Conservation (phyloP, 1,140 invertebrate species). For the Zaprionus davidi region DNA sequence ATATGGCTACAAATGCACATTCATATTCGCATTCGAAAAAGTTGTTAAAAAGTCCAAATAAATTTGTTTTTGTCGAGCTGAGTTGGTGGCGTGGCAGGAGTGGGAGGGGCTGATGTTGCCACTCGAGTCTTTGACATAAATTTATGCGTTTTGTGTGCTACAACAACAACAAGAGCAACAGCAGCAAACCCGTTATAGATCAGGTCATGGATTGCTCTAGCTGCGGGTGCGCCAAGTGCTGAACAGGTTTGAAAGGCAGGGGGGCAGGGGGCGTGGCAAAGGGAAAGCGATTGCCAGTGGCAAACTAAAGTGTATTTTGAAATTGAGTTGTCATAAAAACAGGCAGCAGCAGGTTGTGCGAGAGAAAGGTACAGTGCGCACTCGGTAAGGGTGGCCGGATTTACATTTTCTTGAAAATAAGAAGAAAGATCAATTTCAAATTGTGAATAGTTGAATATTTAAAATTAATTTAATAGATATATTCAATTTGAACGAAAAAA, state of each 20-base stretch:
- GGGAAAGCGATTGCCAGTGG: conserved; percentile 49
- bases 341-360: conserved; percentile 21
- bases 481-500: too few species aligned
- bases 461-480: too few species aligned
- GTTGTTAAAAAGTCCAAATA: conserved; percentile 82
- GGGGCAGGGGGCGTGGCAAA: neutral
- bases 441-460: too few species aligned
- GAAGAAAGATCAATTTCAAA: too few species aligned
- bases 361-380: conserved; percentile 38
- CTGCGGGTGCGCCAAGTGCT: conserved; percentile 19
- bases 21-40: conserved; percentile 51
- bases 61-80: conserved; percentile 68
- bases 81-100: neutral
- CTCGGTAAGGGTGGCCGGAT: neutral
- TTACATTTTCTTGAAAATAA: too few species aligned
- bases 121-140: conserved; percentile 77
- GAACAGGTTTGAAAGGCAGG: neutral
- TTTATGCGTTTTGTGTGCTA: conserved; percentile 78
- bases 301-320: conserved; percentile 77
- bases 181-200: conserved; percentile 59
- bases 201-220: conserved; percentile 56
- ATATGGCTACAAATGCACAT: conserved; percentile 24
- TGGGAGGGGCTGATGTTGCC: conserved; percentile 36
- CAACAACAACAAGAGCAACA: conserved; percentile 36
- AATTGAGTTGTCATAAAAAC: conserved; percentile 82